phyloP scores from a whole-genome alignment of 2,113 vertebrate species.

The Chamaea fasciata region DNA sequence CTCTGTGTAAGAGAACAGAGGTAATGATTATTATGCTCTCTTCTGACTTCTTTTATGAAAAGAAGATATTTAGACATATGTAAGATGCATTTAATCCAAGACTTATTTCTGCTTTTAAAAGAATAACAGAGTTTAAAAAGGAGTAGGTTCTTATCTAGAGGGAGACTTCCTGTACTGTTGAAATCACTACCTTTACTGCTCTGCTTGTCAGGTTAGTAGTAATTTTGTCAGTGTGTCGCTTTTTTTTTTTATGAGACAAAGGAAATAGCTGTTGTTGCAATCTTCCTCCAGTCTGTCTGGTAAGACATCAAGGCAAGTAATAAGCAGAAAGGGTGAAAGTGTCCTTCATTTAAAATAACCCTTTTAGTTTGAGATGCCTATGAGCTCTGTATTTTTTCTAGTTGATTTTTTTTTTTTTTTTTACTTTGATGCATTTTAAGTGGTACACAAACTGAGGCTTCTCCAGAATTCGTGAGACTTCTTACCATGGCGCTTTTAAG shows the following conservation, averaged over 20 bases:
- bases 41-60: background rate
- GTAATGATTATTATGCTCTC: background rate
- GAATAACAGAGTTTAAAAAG: background rate
- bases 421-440: background rate
- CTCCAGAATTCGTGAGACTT: background rate
- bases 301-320: background rate
- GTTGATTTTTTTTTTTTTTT: background rate
- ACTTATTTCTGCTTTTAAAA: background rate
- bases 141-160: background rate
- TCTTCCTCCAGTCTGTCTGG: background rate
- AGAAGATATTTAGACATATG: background rate
- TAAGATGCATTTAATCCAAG: background rate
- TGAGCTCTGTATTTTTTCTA: background rate
- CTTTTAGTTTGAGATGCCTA: background rate
- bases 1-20: background rate
- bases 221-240: background rate
- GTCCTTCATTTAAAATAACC: background rate
- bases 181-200: background rate
- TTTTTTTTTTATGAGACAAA: background rate
- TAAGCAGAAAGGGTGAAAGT: background rate
- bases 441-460: background rate
- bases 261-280: background rate
- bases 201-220: background rate
- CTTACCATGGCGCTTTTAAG: background rate
- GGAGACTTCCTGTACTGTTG: background rate